Evolutionary conservation across 1,140 invertebrate genomes (phyloP).

Genomic region (Rhizoglyphus robini): DNA sequence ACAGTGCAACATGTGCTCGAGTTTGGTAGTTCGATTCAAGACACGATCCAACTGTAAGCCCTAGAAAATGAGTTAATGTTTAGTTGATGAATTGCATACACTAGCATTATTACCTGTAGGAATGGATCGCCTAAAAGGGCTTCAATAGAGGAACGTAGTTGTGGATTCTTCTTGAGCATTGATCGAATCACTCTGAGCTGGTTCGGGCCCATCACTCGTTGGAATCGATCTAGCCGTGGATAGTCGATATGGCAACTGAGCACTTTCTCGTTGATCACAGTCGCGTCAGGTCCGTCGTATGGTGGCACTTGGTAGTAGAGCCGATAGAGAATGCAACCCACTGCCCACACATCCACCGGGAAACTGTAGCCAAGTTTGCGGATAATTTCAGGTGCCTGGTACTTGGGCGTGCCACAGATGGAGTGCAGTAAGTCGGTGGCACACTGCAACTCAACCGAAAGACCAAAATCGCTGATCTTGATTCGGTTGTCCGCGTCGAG

Average conservation of each 20-base stretch:
- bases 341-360: slow-evolving; percentile 13
- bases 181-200: background rate
- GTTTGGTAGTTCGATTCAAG: too few relatives aligned
- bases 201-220: background rate
- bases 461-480: slow-evolving; percentile 3
- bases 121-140: too few relatives aligned
- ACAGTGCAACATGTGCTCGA: too few relatives aligned
- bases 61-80: too few relatives aligned
- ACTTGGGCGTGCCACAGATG: slow-evolving; percentile 88
- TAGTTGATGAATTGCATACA: too few relatives aligned
- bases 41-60: too few relatives aligned
- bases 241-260: background rate
- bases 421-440: slow-evolving; percentile 65
- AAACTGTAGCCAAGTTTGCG: slow-evolving; percentile 36
- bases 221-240: too few relatives aligned
- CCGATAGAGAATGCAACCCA: slow-evolving; percentile 15
- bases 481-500: slow-evolving; percentile 34
- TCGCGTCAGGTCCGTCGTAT: slow-evolving; percentile 28
- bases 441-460: background rate
- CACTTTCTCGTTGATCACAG: slow-evolving; percentile 1
- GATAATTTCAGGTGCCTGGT: slow-evolving; percentile 94
- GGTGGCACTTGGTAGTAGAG: slow-evolving; percentile 26
- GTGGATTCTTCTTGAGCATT: background rate
- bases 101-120: too few relatives aligned
- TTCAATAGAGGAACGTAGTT: background rate